Conservation (phyloP, 2,113 vertebrate genomes). For the Rhinolophus ferrumequinum region DNA sequence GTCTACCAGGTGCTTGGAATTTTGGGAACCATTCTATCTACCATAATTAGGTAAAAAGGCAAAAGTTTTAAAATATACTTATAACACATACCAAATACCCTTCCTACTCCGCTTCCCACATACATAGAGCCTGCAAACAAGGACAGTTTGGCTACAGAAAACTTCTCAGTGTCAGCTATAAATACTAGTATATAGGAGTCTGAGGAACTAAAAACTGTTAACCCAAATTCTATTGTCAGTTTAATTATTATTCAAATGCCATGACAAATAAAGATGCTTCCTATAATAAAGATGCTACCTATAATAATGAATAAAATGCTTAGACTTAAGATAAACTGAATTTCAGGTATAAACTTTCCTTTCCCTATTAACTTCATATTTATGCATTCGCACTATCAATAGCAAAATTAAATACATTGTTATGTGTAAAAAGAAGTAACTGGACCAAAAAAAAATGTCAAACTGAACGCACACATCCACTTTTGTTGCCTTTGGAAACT, state of each 20-base stretch:
- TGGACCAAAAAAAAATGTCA: not conserved
- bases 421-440: not conserved
- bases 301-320: not conserved
- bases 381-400: not conserved
- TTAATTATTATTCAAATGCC: not conserved
- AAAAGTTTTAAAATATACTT: not conserved
- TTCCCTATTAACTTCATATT: not conserved
- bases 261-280: not conserved
- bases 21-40: not conserved
- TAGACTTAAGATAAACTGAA: not conserved
- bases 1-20: not conserved
- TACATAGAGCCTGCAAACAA: not conserved
- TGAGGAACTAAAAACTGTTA: not conserved
- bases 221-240: not conserved
- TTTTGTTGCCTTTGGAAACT: not conserved
- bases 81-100: not conserved
- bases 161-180: not conserved
- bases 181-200: not conserved
- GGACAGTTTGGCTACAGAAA: not conserved
- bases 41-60: not conserved
- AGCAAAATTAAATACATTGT: not conserved
- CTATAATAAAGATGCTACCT: too few species aligned
- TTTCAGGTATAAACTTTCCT: not conserved
- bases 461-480: not conserved
- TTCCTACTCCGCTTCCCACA: not conserved